Evolutionary conservation across 23 tunicate genomes (phyloP).

Genomic region (Aplidium turbinatum): DNA sequence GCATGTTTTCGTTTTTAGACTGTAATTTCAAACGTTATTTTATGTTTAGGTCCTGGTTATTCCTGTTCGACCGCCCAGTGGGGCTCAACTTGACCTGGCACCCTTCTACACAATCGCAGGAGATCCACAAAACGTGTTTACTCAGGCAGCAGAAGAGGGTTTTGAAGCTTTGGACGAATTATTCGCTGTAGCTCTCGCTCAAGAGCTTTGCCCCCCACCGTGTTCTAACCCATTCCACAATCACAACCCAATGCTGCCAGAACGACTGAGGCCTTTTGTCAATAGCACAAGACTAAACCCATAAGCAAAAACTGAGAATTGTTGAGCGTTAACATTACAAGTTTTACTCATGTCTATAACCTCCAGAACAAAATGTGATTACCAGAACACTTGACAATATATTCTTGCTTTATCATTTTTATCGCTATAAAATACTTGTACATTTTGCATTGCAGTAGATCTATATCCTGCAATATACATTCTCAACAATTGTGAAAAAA

Average conservation of each 20-base stretch:
- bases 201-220: conserved; percentile 17
- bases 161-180: conserved; percentile 9
- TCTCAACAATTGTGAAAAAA: too few species aligned
- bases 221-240: conserved; percentile 21
- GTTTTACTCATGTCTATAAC: too few species aligned
- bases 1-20: too few species aligned
- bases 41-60: conserved; percentile 5
- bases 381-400: too few species aligned
- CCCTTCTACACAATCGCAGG: background rate
- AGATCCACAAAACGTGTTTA: background rate
- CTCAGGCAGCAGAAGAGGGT: background rate
- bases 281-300: background rate
- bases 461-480: too few species aligned
- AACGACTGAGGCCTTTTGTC: background rate
- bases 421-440: too few species aligned
- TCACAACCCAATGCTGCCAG: background rate
- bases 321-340: too few species aligned
- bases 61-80: conserved; percentile 14
- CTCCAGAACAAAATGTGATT: too few species aligned
- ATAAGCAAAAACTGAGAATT: background rate
- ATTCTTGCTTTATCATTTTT: too few species aligned
- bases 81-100: background rate
- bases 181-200: conserved; percentile 7
- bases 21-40: too few species aligned
- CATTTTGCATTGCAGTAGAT: too few species aligned